Base-by-base conservation (phyloP, 2,888 invertebrate species). In the Oxystoma pomonae region DNA sequence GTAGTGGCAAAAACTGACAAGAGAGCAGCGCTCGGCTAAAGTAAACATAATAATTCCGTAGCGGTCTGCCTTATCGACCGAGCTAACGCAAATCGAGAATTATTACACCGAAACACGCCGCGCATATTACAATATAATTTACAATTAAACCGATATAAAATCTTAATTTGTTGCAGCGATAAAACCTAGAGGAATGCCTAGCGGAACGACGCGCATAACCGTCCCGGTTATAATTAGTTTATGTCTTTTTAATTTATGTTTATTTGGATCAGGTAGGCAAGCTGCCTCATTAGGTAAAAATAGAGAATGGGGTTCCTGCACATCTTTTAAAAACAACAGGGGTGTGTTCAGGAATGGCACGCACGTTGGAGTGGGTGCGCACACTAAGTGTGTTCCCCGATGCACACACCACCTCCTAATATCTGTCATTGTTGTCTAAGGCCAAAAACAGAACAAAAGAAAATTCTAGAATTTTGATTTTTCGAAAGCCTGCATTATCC, bases 101-200 rank as follows among this genome's bases (percentile, higher is more conserved):
- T 35, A 35, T 35, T 35, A 35, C 12, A 35, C 35, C 35, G 35
- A 35, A 35, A 35, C 35, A 35, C 35, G 35, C 35, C 35, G 35
- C 35, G 35, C 35, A 7, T 35, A 35, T 35, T 35, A 35, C 3
- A 35, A 7, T 35, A 57, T 63, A 63, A 63, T 63, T 63, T 56
- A 55, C 63, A 59, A 59, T 63, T 63, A 59, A 63, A 60, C 60
- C n/a, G 60, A 63, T 59, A 62, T 62, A 62, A 62, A 63, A 63
- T 63, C 60, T 63, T 57, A 60, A 63, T 59, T 59, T 20, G 55
- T 22, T 52, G 16, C 16, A 21, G 12, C 16, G 18, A 57, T 57
- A 57, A 57, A 57, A 60, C 20, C 20, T 56, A 55, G 51, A 35
- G 49, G 21, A 57, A 17, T 16, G 20, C 60, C 60, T 56, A 57